Base-by-base conservation (phyloP, 2,888 invertebrate genomes). In the Alloplasta piceator region DNA sequence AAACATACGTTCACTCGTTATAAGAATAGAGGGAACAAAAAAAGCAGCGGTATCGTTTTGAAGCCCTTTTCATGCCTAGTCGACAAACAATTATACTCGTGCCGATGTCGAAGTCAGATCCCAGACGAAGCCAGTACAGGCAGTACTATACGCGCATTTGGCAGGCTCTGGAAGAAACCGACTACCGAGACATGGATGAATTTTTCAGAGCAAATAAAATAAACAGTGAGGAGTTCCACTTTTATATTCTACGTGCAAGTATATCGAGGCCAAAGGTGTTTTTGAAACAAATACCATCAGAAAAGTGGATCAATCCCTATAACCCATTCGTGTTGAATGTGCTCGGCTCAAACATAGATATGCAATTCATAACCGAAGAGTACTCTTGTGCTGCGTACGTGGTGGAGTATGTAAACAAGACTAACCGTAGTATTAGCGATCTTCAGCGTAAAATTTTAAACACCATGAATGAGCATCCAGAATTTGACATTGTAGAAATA, bases 401-500 rank as follows among this genome's bases (percentile, higher is more conserved):
- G 0, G 85, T 75, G 9, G 84, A 88, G 64, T 88, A 87, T 64
- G 76, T 88, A 2, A 86, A 82, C 39, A 87, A 89, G 82, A 79
- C 85, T 0, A 83, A 86, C 48, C 77, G 83, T 39, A 88, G 86
- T 7, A 64, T 87, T 9, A 85, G 86, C 16, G 79, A 88, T 80
- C 64, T 89, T 50, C 83, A 86, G 60, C 60, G 84, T 38, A 67
- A 84, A 67, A 78, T 86, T 16, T 68, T 83, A 26, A 26, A 26
- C 26, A 75, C 50, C 5, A 71, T 78, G 63, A 56, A 82, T 52
- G 80, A 90, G 78, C 83, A 91, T 86, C 90, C 90, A 0, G 89
- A 91, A 38, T 86, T 87, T 26, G 86, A 90, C 56, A 52, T 63
- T 1, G 76, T 87, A 0, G 87, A 88, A 9, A 77, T 89, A 1